These are phyloP conservation scores for Heteropelma amictum DNA, from an alignment of 2,888 invertebrate genomes.

Conservation along the genomic window DNA sequence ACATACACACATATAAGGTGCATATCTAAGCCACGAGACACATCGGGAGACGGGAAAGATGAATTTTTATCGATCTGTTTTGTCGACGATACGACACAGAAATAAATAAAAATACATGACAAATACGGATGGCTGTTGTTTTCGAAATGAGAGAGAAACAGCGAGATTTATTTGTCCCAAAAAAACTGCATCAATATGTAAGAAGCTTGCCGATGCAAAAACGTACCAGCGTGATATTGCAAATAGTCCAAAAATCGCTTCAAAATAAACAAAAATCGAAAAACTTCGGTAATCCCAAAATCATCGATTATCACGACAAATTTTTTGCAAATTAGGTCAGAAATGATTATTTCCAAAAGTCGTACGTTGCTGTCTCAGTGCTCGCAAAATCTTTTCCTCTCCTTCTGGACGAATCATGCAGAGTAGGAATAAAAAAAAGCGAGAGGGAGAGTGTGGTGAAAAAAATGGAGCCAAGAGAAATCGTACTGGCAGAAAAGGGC, in stretches of 20 bases:
- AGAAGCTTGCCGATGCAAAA: too few relatives aligned
- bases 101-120: constrained; percentile 5
- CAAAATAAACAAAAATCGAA: too few relatives aligned
- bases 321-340: too few relatives aligned
- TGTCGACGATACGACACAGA: constrained; percentile 51
- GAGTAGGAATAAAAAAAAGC: not conserved
- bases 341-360: too few relatives aligned
- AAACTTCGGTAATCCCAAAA: too few relatives aligned
- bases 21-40: not conserved
- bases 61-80: constrained; percentile 75
- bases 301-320: too few relatives aligned
- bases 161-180: constrained; percentile 66
- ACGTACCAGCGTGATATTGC: too few relatives aligned
- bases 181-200: too few relatives aligned
- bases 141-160: not conserved
- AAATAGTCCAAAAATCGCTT: too few relatives aligned
- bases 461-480: constrained; percentile 18
- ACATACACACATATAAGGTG: constrained; percentile 1
- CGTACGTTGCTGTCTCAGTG: constrained; percentile 2
- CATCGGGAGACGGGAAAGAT: constrained; percentile 57
- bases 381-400: constrained; percentile 22
- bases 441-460: not conserved
- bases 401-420: not conserved
- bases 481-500: constrained; percentile 6
- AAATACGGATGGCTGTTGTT: constrained; percentile 52